Base-by-base conservation (phyloP, 2,797 vertebrate genomes). In the Simalia tracyae region DNA sequence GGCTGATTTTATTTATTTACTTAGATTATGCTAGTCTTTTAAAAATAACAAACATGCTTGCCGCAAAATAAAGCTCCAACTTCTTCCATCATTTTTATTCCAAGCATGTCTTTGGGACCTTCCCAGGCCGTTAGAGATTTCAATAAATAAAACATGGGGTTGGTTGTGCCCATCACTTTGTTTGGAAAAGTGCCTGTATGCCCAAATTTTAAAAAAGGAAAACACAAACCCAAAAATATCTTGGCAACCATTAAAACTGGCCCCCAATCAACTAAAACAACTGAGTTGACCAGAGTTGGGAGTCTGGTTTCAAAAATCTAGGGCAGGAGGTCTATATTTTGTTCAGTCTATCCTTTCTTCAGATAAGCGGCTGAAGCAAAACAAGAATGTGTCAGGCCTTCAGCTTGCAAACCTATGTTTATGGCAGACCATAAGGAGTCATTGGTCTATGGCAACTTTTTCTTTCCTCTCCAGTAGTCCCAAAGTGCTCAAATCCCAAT, bases 301-400 rank as follows among this genome's bases (percentile, higher is more conserved):
- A 42, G 1, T 19, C 84, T 89, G 81, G 92, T 61, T 57, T 87
- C 64, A 84, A 42, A 15, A 76, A 60, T 90, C 28, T 93, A 50
- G 90, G 76, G 28, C 17, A 94, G 87, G 54, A 22, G n/a, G 88
- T 93, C 88, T 84, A 91, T n/a, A 11, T 86, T 94, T 91, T 89
- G 88, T 57, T 76, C n/a, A 46, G 64, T 46, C 28, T 64, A 1
- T 24, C 2, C 86, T 96, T 95, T 61, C 46, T 90, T 89, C 91
- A 85, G 50, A 59, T 12, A 86, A 89, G 28, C 12, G 24, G 54
- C 68, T 28, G 56, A 76, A 68, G 89, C 28, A 60, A 84, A 81
- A 88, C 31, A 92, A 91, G 92, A 64, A 36, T 4, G 0, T 9
- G 22, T 0, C 56, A 56, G 22, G 63, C 9, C 36, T 4, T n/a